Percentiles rank a stretch among this genome's conserved stretches.
phyloP scores from a whole-genome alignment of 2,797 vertebrate species.

The Mormyrus proboscirostris region DNA sequence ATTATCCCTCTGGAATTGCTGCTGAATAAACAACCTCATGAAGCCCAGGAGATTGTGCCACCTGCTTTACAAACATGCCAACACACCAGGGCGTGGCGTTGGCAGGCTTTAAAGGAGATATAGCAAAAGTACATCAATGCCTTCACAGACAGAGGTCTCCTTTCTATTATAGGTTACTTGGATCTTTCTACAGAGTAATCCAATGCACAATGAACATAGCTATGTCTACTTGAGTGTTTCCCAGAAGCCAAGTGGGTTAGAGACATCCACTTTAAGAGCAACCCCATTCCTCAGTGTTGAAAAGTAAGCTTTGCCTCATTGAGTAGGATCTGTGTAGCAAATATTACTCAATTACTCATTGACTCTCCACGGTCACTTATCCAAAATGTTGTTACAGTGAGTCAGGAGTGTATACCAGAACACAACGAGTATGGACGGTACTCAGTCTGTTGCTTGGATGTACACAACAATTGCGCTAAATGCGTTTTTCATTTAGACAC shows the following conservation, averaged over 20 bases:
- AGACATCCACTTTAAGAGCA: background rate
- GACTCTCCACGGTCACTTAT: background rate
- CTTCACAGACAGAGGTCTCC: background rate
- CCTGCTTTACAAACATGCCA: background rate
- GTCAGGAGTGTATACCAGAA: background rate
- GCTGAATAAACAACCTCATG: background rate
- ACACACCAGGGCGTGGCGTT: background rate
- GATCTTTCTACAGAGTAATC: background rate
- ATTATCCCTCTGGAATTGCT: background rate
- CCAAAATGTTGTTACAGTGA: background rate
- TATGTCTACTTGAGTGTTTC: background rate
- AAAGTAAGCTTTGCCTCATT: background rate
- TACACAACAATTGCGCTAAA: background rate
- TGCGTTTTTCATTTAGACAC: background rate
- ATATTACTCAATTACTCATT: background rate
- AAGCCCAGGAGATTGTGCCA: background rate
- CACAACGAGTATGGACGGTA: background rate
- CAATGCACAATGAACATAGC: background rate
- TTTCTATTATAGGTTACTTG: background rate
- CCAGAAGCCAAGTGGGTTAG: background rate
- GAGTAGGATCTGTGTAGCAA: background rate
- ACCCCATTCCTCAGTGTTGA: background rate
- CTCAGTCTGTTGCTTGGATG: background rate
- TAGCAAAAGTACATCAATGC: background rate
- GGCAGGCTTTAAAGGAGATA: background rate